Percentiles rank a stretch among this genome's conserved stretches.
Evolutionary conservation across 1,140 invertebrate genomes (phyloP).

Genomic region (Orius insidiosus): DNA sequence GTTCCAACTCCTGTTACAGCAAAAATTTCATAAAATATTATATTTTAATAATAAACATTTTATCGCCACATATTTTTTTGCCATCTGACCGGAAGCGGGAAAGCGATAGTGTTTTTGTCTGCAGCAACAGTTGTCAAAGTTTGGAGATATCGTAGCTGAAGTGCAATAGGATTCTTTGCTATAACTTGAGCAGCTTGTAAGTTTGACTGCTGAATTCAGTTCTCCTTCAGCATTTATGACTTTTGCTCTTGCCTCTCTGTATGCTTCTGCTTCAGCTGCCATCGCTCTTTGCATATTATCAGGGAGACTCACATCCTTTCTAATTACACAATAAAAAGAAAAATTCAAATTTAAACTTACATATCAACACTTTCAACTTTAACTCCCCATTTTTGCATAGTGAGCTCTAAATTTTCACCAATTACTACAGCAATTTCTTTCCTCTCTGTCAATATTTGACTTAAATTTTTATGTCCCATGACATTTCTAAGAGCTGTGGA

Average conservation of each 20-base stretch:
- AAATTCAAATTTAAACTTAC: conserved; percentile 35
- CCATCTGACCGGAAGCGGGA: too few species aligned
- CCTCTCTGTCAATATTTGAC: conserved; percentile 77
- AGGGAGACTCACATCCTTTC: conserved; percentile 76
- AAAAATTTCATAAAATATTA: background rate
- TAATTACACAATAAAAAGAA: conserved; percentile 26
- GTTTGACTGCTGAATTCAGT: conserved; percentile 68
- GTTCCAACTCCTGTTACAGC: conserved; percentile 30
- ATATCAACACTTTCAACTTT: conserved; percentile 93
- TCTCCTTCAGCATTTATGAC: conserved; percentile 68
- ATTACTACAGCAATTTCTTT: conserved; percentile 79
- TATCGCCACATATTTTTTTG: too few species aligned
- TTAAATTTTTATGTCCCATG: conserved; percentile 77
- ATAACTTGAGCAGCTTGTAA: conserved; percentile 85
- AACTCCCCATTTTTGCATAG: conserved; percentile 92
- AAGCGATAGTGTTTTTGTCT: too few species aligned
- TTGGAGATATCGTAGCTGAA: conserved; percentile 43
- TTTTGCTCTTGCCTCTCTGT: conserved; percentile 55
- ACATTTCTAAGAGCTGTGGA: conserved; percentile 80
- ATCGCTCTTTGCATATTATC: conserved; percentile 67
- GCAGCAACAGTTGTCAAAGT: too few species aligned
- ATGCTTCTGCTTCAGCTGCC: conserved; percentile 75
- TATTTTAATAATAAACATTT: too few species aligned
- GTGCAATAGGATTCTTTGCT: conserved; percentile 63
- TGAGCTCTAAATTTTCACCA: conserved; percentile 65